Percentiles rank a stretch among this genome's conserved stretches.
Evolutionary conservation across 2,888 invertebrate genomes (phyloP).

Genomic region (Amaurobius ferox): DNA sequence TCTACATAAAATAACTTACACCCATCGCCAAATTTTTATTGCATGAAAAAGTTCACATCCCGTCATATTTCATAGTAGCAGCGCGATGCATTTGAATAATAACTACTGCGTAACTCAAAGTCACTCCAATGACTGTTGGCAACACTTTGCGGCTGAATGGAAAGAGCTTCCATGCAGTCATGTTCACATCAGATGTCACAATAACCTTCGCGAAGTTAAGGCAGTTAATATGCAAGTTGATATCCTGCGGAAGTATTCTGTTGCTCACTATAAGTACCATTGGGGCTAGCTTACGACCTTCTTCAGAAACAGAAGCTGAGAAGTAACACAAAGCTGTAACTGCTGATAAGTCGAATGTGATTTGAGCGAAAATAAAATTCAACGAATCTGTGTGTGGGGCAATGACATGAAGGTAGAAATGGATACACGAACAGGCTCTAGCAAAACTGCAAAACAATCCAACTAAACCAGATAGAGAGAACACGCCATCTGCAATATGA

Average conservation of each 20-base stretch:
- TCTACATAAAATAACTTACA: too few species aligned
- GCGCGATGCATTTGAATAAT: slow-evolving; percentile 61
- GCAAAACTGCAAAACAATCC: slow-evolving; percentile 39
- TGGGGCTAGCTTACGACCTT: slow-evolving; percentile 23
- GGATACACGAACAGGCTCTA: slow-evolving; percentile 50
- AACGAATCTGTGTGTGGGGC: slow-evolving; percentile 7
- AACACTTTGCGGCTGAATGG: slow-evolving; percentile 39
- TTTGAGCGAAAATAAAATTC: slow-evolving; percentile 43
- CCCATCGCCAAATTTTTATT: too few species aligned
- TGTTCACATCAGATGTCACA: slow-evolving; percentile 30
- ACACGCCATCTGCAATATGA: slow-evolving; percentile 20
- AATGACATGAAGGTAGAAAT: slow-evolving; percentile 57
- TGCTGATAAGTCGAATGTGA: slow-evolving; percentile 34
- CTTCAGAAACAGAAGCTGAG: slow-evolving; percentile 37
- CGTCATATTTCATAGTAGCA: too few species aligned
- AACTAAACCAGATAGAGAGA: slow-evolving; percentile 50
- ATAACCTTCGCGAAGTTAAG: slow-evolving; percentile 38
- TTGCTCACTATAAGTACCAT: slow-evolving; percentile 14
- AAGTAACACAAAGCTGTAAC: slow-evolving; percentile 39
- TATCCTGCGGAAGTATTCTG: background rate
- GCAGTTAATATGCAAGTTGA: slow-evolving; percentile 33
- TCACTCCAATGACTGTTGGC: slow-evolving; percentile 48
- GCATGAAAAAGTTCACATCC: too few species aligned
- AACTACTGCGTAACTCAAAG: slow-evolving; percentile 49
- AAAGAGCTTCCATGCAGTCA: slow-evolving; percentile 60